Percentiles rank a stretch among this genome's conserved stretches.
Evolutionary conservation across 2,888 invertebrate genomes (phyloP).

Genomic region (Cyaniris semiargus): DNA sequence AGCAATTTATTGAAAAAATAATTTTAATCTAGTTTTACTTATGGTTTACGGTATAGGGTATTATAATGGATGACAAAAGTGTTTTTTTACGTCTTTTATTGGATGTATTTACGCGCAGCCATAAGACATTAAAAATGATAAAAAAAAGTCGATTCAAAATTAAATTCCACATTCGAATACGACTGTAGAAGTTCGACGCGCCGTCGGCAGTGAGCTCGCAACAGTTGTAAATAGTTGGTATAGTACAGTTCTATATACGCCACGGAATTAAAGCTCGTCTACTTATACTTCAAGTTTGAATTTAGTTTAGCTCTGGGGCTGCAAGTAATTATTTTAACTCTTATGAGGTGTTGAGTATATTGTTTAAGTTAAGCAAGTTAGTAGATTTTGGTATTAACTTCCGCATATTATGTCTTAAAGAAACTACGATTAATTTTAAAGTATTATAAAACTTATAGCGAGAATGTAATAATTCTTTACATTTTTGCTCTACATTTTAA

Average conservation of each 20-base stretch:
- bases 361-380: background rate
- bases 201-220: constrained; percentile 23
- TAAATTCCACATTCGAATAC: constrained; percentile 12
- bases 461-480: too few relatives aligned
- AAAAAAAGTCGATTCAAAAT: background rate
- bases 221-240: constrained; percentile 29
- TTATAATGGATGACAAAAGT: too few relatives aligned
- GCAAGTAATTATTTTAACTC: constrained; percentile 11
- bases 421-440: too few relatives aligned
- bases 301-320: background rate
- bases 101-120: background rate
- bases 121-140: background rate
- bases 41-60: background rate
- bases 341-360: background rate
- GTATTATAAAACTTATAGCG: too few relatives aligned
- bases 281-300: constrained; percentile 16
- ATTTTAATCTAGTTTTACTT: background rate
- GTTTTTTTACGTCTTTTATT: background rate
- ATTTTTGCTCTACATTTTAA: too few relatives aligned
- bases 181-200: constrained; percentile 27
- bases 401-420: background rate
- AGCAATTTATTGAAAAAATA: too few relatives aligned
- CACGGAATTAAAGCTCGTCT: constrained; percentile 8
- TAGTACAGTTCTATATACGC: background rate
- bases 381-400: background rate